These are phyloP conservation scores for Drosophila trapezifrons DNA, from an alignment of 1,140 invertebrate species.

Conservation along the genomic window DNA sequence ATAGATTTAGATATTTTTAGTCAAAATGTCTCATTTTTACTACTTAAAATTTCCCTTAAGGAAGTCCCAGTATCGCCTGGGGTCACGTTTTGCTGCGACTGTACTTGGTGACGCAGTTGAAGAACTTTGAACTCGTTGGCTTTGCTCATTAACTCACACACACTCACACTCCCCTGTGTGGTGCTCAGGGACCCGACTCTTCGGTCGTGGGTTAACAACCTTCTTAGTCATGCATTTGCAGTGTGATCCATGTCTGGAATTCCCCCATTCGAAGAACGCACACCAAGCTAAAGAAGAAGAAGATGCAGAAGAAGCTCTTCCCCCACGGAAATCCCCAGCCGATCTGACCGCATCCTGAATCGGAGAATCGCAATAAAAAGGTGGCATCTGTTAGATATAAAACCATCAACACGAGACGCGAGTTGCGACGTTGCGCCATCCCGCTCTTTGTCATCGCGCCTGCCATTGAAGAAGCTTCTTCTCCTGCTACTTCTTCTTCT, in stretches of 20 bases:
- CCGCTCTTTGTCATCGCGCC: conserved; percentile 19
- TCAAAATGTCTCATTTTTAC: neutral
- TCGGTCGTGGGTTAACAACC: conserved; percentile 24
- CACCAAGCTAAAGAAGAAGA: conserved; percentile 4
- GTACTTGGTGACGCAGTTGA: conserved; percentile 4
- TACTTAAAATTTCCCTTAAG: neutral
- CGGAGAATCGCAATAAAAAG: conserved; percentile 36
- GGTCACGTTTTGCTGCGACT: conserved; percentile 3
- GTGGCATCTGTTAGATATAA: conserved; percentile 72
- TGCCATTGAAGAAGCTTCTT: conserved; percentile 1
- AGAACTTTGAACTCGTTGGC: conserved; percentile 29
- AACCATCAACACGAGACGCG: conserved; percentile 65
- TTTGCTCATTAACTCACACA: conserved; percentile 14
- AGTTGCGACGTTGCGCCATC: conserved; percentile 2
- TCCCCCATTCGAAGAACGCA: conserved; percentile 26
- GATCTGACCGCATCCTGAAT: conserved; percentile 38
- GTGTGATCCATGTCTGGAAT: conserved; percentile 34
- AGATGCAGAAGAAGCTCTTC: neutral
- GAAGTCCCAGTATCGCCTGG: neutral
- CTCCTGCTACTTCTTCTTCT: conserved; percentile 1
- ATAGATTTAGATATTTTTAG: neutral
- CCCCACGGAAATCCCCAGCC: conserved; percentile 6
- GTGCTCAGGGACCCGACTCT: conserved; percentile 5
- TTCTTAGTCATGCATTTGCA: conserved; percentile 29
- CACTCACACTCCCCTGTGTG: neutral